Base-by-base conservation (phyloP, 2,888 invertebrate genomes). In the Agrilus biguttatus region DNA sequence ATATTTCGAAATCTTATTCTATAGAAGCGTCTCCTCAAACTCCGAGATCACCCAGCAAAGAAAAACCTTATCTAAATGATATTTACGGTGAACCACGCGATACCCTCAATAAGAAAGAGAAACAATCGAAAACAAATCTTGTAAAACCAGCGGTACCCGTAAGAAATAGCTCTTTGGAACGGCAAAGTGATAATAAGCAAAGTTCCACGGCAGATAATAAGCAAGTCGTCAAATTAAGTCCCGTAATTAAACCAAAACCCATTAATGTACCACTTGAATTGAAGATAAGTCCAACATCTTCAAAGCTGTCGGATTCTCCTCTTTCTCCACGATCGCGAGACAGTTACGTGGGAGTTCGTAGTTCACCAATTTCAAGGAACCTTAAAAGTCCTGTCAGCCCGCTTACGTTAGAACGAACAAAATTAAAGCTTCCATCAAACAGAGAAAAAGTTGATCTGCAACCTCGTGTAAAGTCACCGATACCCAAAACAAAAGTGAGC, bases 391-490 rank as follows among this genome's bases (percentile, higher is more conserved):
- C 40, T 14, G 17, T 42, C 23, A 51, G 54, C 33, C 62, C 62
- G 5, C 51, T 50, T 47, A 57, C 61, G 5, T 49, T 66, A 13
- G 65, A 65, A 51, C 50, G 54, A 2, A 55, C 59, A 1, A 66
- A 66, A 51, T 47, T 66, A 40, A 60, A 52, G 48, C 49, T 66
- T 33, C 63, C 65, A 1, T 49, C 56, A 8, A 64, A 65, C 47
- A 53, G 66, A 43, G 63, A 66, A 43, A 60, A 60, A 38, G 51
- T 58, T 10, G 60, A 61, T 36, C 49, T 62, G 33, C 59, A 62
- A 42, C 65, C 65, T 6, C 53, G 66, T 41, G 52, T 66, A 17
- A 60, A 54, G 47, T 66, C 66, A n/a, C 66, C 66, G 0, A 58
- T 66, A 43, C 64, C 66, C 5, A 55, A 57, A 41, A 55, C 57